These are phyloP conservation scores for Cataglyphis altisquamis DNA, from an alignment of 2,888 invertebrate genomes.

Conservation along the genomic window DNA sequence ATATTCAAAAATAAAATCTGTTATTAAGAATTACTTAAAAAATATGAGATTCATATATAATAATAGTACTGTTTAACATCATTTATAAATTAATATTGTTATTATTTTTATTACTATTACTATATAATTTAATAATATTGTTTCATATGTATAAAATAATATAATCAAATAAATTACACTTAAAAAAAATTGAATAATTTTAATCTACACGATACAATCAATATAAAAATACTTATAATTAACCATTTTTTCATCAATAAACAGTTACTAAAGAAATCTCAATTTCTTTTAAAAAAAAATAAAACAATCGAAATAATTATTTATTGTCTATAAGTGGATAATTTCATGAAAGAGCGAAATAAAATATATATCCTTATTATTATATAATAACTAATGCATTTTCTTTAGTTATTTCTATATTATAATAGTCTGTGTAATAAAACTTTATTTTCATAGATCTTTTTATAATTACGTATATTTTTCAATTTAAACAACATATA, in stretches of 20 bases:
- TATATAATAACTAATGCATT: slow-evolving; percentile 8
- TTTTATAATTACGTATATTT: slow-evolving; percentile 32
- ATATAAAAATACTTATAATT: slow-evolving; percentile 13
- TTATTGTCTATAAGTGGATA: neutral
- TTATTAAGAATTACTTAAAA: neutral
- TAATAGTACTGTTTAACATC: slow-evolving; percentile 1
- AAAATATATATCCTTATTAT: neutral
- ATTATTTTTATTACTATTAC: slow-evolving; percentile 3
- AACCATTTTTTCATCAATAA: neutral
- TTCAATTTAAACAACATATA: neutral
- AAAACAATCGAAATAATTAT: neutral
- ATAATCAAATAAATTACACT: neutral
- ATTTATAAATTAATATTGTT: slow-evolving; percentile 2
- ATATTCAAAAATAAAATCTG: neutral
- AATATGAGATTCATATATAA: neutral
- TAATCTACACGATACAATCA: neutral
- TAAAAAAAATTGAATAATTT: neutral
- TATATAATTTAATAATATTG: neutral
- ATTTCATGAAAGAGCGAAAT: slow-evolving; percentile 12
- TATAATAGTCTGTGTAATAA: neutral
- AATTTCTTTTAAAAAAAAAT: neutral
- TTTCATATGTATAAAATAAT: neutral
- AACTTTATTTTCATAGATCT: slow-evolving; percentile 22
- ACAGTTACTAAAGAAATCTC: neutral
- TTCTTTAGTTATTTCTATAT: neutral